Evolutionary conservation across 1,140 invertebrate genomes (phyloP).

Genomic region (Euschistus heros): DNA sequence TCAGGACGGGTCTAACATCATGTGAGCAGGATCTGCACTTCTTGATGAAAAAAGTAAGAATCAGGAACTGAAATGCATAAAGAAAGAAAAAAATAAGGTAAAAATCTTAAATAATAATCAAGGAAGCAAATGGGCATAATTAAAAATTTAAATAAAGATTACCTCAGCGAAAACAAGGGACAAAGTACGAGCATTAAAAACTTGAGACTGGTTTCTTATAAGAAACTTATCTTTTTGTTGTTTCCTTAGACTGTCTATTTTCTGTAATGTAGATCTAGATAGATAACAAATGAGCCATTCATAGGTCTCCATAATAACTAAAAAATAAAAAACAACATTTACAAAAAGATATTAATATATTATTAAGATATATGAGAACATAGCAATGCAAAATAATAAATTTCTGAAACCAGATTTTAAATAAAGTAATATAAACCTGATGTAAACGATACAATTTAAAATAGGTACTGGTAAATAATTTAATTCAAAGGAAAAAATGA

Average conservation of each 20-base stretch:
- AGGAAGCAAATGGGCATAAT: neutral
- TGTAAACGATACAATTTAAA: no score
- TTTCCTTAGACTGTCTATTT: constrained; percentile 43
- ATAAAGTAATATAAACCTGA: no score
- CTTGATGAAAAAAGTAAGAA: constrained; percentile 46
- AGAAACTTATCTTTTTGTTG: constrained; percentile 54
- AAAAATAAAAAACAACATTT: constrained; percentile 34
- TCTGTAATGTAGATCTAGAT: constrained; percentile 52
- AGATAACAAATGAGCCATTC: constrained; percentile 76
- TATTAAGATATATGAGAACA: no score
- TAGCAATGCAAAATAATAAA: no score
- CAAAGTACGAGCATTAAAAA: constrained; percentile 62
- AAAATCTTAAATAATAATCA: neutral
- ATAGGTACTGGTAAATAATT: no score
- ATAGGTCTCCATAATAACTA: constrained; percentile 60
- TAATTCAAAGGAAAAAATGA: no score
- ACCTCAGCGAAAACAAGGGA: constrained; percentile 65
- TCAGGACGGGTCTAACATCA: constrained; percentile 44
- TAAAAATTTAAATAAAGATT: constrained; percentile 21
- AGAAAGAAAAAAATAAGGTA: neutral
- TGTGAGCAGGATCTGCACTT: constrained; percentile 36
- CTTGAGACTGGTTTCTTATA: constrained; percentile 67
- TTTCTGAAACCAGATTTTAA: no score
- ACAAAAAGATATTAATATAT: neutral
- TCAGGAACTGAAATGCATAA: constrained; percentile 44